Evolutionary conservation across 1,140 invertebrate species (phyloP).

Genomic region (Brachystomella parvula): DNA sequence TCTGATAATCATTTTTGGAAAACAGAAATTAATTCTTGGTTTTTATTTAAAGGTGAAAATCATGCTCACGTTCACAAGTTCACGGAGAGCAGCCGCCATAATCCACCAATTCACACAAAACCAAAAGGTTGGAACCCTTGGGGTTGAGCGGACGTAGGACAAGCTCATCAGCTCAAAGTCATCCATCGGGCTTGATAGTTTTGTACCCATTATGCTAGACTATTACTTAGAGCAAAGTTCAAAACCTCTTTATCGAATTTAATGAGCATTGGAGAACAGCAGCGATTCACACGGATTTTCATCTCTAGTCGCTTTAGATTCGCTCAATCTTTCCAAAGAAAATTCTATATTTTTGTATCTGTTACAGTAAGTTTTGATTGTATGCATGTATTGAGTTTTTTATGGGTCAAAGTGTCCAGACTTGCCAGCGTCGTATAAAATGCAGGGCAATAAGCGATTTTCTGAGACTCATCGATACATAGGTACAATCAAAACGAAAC

Average conservation of each 20-base stretch:
- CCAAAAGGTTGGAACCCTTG: slow-evolving; percentile 1
- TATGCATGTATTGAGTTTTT: too few relatives aligned
- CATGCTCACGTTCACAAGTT: slow-evolving; percentile 3
- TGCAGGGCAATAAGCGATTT: too few relatives aligned
- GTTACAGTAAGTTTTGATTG: too few relatives aligned
- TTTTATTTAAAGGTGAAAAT: too few relatives aligned
- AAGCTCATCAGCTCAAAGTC: background rate
- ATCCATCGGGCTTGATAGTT: background rate
- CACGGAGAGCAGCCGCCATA: slow-evolving; percentile 7
- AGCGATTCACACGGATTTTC: background rate
- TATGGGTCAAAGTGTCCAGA: too few relatives aligned
- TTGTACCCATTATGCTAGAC: background rate
- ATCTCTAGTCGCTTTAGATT: background rate
- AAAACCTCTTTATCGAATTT: background rate
- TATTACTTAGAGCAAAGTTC: slow-evolving; percentile 7
- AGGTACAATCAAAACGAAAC: too few relatives aligned
- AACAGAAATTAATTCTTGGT: too few relatives aligned
- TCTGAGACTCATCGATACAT: too few relatives aligned
- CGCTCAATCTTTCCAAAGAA: background rate
- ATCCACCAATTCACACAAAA: background rate
- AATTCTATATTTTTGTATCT: background rate
- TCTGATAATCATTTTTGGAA: too few relatives aligned
- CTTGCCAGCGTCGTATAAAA: too few relatives aligned
- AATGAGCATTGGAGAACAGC: background rate
- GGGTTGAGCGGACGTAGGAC: slow-evolving; percentile 1